These are phyloP conservation scores for Chrysogorgia sp. DNA, from an alignment of 92 coral and sea anemone genomes.

Conservation along the genomic window DNA sequence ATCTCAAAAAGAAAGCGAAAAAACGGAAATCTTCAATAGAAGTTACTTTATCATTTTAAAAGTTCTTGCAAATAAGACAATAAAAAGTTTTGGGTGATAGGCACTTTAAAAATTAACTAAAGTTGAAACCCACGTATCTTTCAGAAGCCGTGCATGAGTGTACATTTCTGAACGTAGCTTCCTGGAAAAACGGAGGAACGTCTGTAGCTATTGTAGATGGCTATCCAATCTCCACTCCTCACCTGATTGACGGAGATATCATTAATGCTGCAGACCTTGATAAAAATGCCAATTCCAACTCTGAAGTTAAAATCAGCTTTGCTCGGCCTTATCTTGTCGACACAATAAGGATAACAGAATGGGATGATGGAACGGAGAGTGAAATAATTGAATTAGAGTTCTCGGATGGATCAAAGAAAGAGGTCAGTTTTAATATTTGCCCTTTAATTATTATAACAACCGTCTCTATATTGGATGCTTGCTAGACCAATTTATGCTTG, in stretches of 20 bases:
- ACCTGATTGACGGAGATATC: background rate
- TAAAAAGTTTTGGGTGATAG: no score
- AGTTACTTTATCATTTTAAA: no score
- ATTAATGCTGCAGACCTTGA: background rate
- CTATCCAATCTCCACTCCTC: background rate
- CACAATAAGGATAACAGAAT: conserved; percentile 19
- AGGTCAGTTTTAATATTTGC: background rate
- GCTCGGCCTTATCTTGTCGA: conserved; percentile 24
- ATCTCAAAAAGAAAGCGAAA: no score
- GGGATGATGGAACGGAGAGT: background rate
- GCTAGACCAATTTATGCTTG: no score
- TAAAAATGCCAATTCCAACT: conserved; percentile 2
- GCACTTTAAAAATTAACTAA: background rate
- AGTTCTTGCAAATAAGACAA: background rate
- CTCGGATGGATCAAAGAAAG: conserved; percentile 9
- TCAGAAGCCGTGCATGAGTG: conserved; percentile 1
- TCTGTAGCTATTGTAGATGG: conserved; percentile 8
- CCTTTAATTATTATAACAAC: no score
- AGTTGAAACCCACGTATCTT: background rate
- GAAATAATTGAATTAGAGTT: background rate
- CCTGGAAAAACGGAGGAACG: conserved; percentile 4
- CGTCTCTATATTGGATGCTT: no score
- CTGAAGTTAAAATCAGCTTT: conserved; percentile 1
- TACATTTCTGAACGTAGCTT: conserved; percentile 25
- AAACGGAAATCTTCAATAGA: no score